Evolutionary conservation across 2,113 vertebrate species (phyloP).

Genomic region (Pantherophis guttatus): DNA sequence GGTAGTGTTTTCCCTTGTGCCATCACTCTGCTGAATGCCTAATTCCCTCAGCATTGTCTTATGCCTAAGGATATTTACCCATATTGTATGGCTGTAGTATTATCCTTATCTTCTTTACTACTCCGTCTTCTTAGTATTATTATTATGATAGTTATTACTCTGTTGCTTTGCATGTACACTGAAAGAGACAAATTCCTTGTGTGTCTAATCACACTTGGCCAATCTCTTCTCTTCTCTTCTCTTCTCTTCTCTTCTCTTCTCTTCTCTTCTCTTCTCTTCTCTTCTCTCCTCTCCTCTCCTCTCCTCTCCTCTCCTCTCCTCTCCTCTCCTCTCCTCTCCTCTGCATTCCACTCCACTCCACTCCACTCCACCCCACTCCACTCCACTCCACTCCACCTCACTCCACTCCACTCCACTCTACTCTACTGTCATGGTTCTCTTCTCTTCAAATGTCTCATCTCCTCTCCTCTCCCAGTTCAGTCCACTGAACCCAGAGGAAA

Average conservation of each 20-base stretch:
- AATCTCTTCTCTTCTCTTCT: neutral
- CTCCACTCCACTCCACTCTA: too few relatives aligned
- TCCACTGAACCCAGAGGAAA: neutral
- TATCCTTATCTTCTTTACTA: neutral
- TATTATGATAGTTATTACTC: neutral
- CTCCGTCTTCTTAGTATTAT: neutral
- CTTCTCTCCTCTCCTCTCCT: too few relatives aligned
- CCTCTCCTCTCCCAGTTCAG: neutral
- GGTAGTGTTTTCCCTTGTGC: too few relatives aligned
- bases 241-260: too few relatives aligned
- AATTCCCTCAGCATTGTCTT: neutral
- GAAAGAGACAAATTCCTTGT: neutral
- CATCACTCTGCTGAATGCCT: neutral
- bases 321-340: too few relatives aligned
- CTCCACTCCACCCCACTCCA: too few relatives aligned
- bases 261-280: too few relatives aligned
- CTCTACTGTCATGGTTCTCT: too few relatives aligned
- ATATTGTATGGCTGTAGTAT: neutral
- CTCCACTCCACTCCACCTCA: too few relatives aligned
- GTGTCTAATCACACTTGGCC: neutral
- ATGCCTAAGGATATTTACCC: neutral
- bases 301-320: too few relatives aligned
- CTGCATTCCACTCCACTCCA: too few relatives aligned
- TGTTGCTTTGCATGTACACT: neutral
- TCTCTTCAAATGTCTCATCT: too few relatives aligned